Evolutionary conservation across 2,113 vertebrate genomes (phyloP).

Genomic region (Barbus barbus): DNA sequence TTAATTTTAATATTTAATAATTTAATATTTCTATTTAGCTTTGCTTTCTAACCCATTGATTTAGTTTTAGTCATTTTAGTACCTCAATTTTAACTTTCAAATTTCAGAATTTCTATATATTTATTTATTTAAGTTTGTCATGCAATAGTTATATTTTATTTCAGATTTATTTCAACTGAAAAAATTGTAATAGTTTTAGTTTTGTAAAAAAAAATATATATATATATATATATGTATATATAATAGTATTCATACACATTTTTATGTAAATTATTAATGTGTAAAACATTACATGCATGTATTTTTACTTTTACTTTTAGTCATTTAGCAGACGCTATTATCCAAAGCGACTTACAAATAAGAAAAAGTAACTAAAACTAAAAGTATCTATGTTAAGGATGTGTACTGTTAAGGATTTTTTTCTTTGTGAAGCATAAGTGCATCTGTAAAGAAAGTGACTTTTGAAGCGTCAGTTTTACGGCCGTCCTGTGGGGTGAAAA

Average conservation of each 20-base stretch:
- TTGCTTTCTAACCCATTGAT: background rate
- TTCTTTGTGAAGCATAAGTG: background rate
- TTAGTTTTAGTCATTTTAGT: background rate
- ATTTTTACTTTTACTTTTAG: no score
- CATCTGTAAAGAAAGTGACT: background rate
- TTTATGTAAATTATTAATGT: background rate
- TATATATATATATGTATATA: no score
- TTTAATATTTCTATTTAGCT: background rate
- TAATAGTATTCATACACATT: background rate
- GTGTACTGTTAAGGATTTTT: background rate
- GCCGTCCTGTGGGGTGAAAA: background rate
- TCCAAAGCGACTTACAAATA: no score
- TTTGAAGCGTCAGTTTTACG: background rate
- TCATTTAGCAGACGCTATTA: no score
- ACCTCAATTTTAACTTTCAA: background rate
- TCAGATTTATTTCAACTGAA: no score
- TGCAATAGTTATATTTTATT: background rate
- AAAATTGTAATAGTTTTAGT: background rate
- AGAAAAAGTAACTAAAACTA: no score
- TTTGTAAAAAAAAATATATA: background rate
- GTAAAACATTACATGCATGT: background rate
- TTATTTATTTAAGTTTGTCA: background rate
- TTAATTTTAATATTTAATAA: background rate
- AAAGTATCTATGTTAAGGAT: no score
- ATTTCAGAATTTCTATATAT: background rate